Conservation (phyloP, 2,113 vertebrate species). For the Rhea americana region DNA sequence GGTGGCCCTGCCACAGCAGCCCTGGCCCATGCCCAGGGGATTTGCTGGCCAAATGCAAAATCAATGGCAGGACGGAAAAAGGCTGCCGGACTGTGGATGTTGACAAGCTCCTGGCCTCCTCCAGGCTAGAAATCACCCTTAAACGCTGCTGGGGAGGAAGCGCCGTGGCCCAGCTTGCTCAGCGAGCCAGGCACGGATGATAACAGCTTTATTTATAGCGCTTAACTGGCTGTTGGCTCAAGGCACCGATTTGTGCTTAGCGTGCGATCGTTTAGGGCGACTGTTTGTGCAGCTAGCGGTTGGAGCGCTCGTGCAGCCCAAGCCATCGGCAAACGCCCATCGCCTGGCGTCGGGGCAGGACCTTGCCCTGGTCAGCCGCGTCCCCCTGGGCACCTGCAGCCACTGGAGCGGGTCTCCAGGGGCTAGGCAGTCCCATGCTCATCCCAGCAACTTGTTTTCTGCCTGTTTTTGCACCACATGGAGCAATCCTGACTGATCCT, state of each 20-base stretch:
- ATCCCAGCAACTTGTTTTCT: background rate
- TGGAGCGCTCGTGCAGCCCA: background rate
- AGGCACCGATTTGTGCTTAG: background rate
- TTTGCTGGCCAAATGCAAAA: background rate
- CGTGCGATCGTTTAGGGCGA: background rate
- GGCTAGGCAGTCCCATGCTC: rapidly evolving
- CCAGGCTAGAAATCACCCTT: background rate
- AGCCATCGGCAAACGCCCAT: rapidly evolving
- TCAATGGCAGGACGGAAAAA: background rate
- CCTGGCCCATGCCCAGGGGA: background rate
- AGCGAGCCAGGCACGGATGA: background rate
- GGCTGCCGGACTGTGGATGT: background rate
- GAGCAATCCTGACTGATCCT: rapidly evolving
- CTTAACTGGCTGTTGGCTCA: conserved; percentile 14
- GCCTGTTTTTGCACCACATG: background rate
- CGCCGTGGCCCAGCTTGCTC: background rate
- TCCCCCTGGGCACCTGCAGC: background rate
- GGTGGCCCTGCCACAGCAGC: background rate
- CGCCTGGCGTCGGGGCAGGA: rapidly evolving
- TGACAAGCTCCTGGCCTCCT: background rate
- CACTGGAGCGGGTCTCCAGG: rapidly evolving
- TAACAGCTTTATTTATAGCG: conserved; percentile 54
- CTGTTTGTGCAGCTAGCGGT: background rate
- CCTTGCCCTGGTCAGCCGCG: rapidly evolving
- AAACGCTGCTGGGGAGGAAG: background rate